Evolutionary conservation across 2,888 invertebrate species (phyloP), one percentile per base, ranked within the genome.

Genomic region (Chalcosyrphus nemorum): DNA sequence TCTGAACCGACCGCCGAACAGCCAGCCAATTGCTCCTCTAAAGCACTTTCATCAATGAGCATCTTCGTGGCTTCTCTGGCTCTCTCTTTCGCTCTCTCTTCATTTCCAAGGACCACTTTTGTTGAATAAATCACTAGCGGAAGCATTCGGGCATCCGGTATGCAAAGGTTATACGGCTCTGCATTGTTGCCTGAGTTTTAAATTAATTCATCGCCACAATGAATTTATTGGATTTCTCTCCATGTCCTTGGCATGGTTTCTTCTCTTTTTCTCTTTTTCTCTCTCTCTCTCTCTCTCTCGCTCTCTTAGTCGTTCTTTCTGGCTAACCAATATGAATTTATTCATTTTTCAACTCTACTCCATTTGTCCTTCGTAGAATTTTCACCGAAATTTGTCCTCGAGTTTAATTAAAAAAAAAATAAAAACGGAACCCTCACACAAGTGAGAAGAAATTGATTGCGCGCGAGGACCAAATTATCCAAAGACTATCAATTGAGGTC

Each of bases 191-290:
- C 41, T 50, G 43, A 56, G 54, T 63, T 63, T 78, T 57, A 72
- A 78, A 78, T 78, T 71, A 78, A 78, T 78, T 78, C 72, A 65
- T 78, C 72, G 56, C 61, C 72, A 43, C 35, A 32, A 72, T 72
- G 65, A 78, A 78, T 78, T 78, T 72, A 78, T 72, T 52, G 56
- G 65, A 19, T 71, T 63, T 43, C 17, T 35, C 50, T 19, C 45
- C 15, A 29, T 72, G 72, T 72, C 72, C 78, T 78, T 72, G 78
- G 63, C 24, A 43, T 38, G 13, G 27, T 15, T 54, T 35, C 9
- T 1, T 19, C 24, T 4, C 7, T 27, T 19, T 2, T 4, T 17
- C n/a, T 5, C 15, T 32, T 9, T 29, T 27, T 27, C 27, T 27
- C 27, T n/a, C n/a, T n/a, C n/a, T n/a, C n/a, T n/a, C n/a, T n/a